These are phyloP conservation scores for Lymantria monacha DNA, from an alignment of 2,888 invertebrate genomes.

Conservation along the genomic window DNA sequence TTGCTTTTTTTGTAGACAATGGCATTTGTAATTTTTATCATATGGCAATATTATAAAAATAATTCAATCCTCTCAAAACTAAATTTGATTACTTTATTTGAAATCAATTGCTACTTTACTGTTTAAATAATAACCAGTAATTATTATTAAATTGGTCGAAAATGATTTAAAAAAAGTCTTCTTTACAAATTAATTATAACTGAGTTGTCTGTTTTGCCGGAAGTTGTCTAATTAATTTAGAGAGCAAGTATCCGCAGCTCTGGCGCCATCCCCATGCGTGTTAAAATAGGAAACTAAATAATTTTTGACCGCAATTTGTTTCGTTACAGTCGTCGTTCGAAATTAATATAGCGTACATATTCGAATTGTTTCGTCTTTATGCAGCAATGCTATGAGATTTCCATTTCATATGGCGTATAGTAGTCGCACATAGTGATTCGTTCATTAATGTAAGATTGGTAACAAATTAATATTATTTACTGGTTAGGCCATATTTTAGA, in stretches of 20 bases:
- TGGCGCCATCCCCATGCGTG: constrained; percentile 54
- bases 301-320: constrained; percentile 48
- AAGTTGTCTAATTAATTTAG: not conserved
- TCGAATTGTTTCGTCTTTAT: constrained; percentile 76
- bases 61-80: no score
- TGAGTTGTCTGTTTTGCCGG: constrained; percentile 5
- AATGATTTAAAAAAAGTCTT: no score
- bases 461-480: constrained; percentile 79
- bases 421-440: constrained; percentile 82
- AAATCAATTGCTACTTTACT: no score
- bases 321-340: constrained; percentile 75
- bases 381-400: constrained; percentile 81
- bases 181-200: constrained; percentile 4
- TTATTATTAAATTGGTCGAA: no score
- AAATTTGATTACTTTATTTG: no score
- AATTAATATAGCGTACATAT: constrained; percentile 71
- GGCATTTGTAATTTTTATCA: no score
- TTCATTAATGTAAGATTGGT: constrained; percentile 83
- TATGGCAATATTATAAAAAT: no score
- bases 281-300: constrained; percentile 58
- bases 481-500: constrained; percentile 65
- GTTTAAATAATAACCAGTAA: no score
- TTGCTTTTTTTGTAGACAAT: no score
- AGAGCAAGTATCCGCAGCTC: constrained; percentile 14
- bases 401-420: constrained; percentile 79